Base-by-base conservation (phyloP, 2,797 vertebrate species). In the Benthosema pterotum region DNA sequence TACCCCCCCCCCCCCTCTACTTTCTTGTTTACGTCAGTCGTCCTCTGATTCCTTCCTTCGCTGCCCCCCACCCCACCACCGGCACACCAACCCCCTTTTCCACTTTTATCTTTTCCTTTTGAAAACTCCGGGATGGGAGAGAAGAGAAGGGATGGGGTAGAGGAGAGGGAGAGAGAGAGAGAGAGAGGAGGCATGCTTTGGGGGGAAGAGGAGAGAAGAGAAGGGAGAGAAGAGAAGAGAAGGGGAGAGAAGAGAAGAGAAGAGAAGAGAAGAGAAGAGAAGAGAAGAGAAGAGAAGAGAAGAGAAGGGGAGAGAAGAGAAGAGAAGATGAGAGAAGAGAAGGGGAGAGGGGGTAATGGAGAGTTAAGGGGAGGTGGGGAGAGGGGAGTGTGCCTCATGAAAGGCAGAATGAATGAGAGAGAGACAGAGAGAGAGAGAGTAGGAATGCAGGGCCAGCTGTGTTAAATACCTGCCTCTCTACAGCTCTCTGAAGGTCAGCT, bases 381-480 rank as follows among this genome's bases (percentile, higher is more conserved):
- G 70, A 74, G 32, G 51, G 17, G 52, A 52, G 53, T 59, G 59
- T 32, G 71, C 66, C 57, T 72, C 50, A 65, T 69, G 70, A 87
- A 88, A 87, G 89, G 80, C 86, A 86, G 86, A 84, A 84, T 79
- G 78, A 65, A 22, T 5, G 52, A 14, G 22, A 16, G 19, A 16
- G 22, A 14, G 19, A 14, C 59, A 70, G 76, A 67, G 82, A 71
- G 75, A 79, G 79, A 63, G 59, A 28, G 17, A 78, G 79, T 88
- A 92, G 91, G 90, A 92, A 92, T 90, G 89, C 75, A 75, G 86
- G 88, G 88, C 91, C 55, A 83, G 90, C 87, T 91, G 91, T 89
- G 92, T 85, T 90, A 94, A 93, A 94, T 95, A 95, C 93, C 87
- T 93, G 92, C 92, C 89, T 90, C 91, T 92, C 78, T 85, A 88